Percentiles rank a stretch among this genome's conserved stretches.
Evolutionary conservation across 2,888 invertebrate species (phyloP).

Genomic region (Coenonympha glycerion): DNA sequence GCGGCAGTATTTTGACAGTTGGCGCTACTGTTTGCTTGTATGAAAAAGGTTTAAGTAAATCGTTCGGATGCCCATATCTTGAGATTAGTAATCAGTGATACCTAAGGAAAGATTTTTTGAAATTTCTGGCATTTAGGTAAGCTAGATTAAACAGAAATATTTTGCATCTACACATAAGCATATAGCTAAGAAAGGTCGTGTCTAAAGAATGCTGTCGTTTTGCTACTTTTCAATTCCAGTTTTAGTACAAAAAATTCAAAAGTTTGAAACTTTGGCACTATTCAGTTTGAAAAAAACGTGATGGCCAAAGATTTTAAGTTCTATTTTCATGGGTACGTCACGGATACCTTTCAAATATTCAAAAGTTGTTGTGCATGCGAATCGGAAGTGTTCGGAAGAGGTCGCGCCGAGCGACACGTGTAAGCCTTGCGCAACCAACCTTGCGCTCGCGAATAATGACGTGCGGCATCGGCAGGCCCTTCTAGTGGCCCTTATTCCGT

Average conservation of each 20-base stretch:
- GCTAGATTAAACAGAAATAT: too few species aligned
- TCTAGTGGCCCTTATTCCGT: conserved; percentile 12
- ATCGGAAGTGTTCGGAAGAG: conserved; percentile 71
- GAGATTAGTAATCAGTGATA: too few species aligned
- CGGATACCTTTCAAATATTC: conserved; percentile 60
- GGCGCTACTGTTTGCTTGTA: too few species aligned
- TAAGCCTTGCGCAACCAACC: conserved; percentile 68
- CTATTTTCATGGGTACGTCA: conserved; percentile 52
- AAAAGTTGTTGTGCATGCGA: conserved; percentile 60
- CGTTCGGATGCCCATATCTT: too few species aligned
- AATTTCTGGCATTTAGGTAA: too few species aligned
- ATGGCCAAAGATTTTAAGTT: too few species aligned
- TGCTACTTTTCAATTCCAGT: conserved; percentile 1
- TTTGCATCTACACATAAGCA: too few species aligned
- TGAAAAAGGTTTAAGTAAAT: too few species aligned
- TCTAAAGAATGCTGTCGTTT: too few species aligned
- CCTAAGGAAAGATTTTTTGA: too few species aligned
- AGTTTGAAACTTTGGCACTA: conserved; percentile 31
- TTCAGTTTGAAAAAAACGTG: too few species aligned
- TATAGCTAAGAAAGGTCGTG: not conserved
- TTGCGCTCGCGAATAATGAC: conserved; percentile 68
- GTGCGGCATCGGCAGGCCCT: conserved; percentile 14
- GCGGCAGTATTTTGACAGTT: too few species aligned
- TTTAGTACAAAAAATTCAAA: conserved; percentile 3
- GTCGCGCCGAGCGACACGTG: conserved; percentile 60